Conservation (phyloP, 2,113 vertebrate species). For the Lagopus muta region DNA sequence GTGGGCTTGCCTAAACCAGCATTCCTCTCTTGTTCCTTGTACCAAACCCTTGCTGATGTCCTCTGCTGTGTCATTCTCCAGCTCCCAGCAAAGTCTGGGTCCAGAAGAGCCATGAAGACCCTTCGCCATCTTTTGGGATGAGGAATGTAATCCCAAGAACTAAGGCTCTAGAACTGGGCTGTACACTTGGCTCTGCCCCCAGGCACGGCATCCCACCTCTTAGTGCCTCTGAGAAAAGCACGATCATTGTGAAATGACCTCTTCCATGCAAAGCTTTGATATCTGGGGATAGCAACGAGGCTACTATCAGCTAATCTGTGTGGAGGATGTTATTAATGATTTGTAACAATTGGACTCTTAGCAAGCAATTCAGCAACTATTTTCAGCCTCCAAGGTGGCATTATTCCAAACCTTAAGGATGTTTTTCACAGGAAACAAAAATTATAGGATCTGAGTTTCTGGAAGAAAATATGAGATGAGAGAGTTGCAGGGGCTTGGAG, state of each 20-base stretch:
- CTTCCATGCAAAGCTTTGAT: conserved; percentile 4
- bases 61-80: neutral
- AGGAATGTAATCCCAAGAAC: neutral
- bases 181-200: neutral
- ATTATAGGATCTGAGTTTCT: neutral
- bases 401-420: neutral
- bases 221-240: neutral
- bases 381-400: neutral
- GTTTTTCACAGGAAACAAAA: neutral
- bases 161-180: neutral
- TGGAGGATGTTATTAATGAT: conserved; percentile 19
- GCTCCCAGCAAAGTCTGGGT: neutral
- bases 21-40: neutral
- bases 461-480: neutral
- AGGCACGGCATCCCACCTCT: neutral
- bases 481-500: neutral
- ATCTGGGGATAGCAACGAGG: neutral
- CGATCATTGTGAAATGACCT: neutral
- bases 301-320: neutral
- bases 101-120: neutral
- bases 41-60: neutral
- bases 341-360: neutral
- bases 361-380: neutral
- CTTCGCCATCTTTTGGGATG: neutral
- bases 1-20: neutral